Conservation (phyloP, 2,113 vertebrate genomes). For the Actinemys pallida region DNA sequence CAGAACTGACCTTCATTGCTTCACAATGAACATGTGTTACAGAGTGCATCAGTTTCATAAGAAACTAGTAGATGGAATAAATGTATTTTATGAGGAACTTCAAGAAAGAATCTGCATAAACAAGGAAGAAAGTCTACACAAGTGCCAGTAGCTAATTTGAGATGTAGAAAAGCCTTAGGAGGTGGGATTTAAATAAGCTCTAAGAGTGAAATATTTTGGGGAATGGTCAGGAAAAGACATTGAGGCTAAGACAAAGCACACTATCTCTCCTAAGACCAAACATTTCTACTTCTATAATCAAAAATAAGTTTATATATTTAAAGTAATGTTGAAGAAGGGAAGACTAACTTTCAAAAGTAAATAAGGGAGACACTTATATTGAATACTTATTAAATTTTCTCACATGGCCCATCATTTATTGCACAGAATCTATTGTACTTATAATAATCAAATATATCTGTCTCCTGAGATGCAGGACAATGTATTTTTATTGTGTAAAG, state of each 20-base stretch:
- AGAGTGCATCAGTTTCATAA: background rate
- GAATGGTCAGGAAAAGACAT: background rate
- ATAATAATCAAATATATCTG: background rate
- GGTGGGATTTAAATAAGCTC: background rate
- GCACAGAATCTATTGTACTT: background rate
- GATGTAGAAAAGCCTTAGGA: background rate
- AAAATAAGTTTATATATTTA: background rate
- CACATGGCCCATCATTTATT: background rate
- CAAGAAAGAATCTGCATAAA: background rate
- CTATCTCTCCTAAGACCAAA: background rate
- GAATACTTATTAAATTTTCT: constrained; percentile 28
- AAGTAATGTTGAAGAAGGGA: constrained; percentile 7
- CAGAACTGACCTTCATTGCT: too few species aligned
- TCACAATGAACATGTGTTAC: background rate
- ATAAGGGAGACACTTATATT: background rate
- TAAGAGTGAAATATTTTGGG: background rate
- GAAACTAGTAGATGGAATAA: background rate
- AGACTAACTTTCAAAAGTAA: constrained; percentile 15
- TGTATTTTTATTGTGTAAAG: background rate
- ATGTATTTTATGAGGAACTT: background rate
- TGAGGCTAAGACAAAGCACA: background rate
- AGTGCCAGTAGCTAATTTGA: background rate
- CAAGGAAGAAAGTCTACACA: background rate
- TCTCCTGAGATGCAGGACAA: background rate
- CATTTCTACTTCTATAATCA: background rate